Evolutionary conservation across 2,888 invertebrate species (phyloP), one percentile per base, ranked within the genome.

Genomic region (Chesias legatella): DNA sequence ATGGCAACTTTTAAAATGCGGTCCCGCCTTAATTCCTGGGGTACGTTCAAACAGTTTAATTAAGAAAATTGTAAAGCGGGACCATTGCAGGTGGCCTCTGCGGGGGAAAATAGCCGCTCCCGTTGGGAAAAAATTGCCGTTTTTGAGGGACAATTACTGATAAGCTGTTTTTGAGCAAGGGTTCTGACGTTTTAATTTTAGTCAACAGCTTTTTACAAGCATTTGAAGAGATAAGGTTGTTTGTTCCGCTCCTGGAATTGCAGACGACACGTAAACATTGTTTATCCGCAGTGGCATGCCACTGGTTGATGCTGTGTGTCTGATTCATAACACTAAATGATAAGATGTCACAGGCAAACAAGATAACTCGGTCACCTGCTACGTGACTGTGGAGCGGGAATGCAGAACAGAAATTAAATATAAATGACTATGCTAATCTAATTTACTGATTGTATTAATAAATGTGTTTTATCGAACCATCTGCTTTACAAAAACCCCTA

Each of bases 41-140:
- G 23, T 48, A 49, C 59, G 57, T 58, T 63, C 66, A 58, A 63
- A 67, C 58, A 52, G 60, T 67, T 68, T 68, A 66, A 69, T 69
- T 64, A 69, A 65, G 62, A 62, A 60, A 58, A 64, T 61, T 60
- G 52, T 52, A 56, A 59, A 58, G 48, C 38, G 46, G 42, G 41
- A 32, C 17, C 29, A 35, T 46, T 46, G 58, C 44, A 42, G 53
- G 43, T 38, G 41, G 45, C 24, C 40, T 28, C 43, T 35, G 27
- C 17, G 33, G 32, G 35, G 26, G 43, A 28, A 33, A 45, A 20
- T 36, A 42, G 34, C 39, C 13, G 13, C 3, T 17, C 3, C 13
- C 5, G 13, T 17, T 2, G 13, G 42, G 35, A 37, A 44, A 48
- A 47, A 49, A 34, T 36, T 41, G 36, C 49, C 26, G 43, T 39